Evolutionary conservation across 2,888 invertebrate genomes (phyloP).

Genomic region (Idaea straminata): DNA sequence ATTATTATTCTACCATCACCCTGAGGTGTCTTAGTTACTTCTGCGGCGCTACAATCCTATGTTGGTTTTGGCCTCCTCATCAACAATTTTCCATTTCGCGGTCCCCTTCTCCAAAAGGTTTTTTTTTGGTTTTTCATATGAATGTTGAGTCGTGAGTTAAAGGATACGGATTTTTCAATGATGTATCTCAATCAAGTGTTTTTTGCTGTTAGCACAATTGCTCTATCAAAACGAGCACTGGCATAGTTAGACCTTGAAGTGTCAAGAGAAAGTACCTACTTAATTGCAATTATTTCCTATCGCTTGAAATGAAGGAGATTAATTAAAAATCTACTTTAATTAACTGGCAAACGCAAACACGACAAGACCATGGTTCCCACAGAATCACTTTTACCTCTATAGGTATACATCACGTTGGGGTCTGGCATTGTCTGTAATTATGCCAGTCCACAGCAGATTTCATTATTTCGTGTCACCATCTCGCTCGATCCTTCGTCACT

Average conservation of each 20-base stretch:
- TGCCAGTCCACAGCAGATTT: slow-evolving; percentile 55
- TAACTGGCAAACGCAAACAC: slow-evolving; percentile 32
- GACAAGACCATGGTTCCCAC: slow-evolving; percentile 24
- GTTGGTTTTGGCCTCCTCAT: no score
- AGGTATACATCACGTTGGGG: slow-evolving; percentile 24
- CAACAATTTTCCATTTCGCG: no score
- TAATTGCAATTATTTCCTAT: slow-evolving; percentile 2
- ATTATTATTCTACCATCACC: background rate
- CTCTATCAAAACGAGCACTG: no score
- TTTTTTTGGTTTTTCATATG: no score
- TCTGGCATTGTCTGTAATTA: slow-evolving; percentile 60
- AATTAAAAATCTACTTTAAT: slow-evolving; percentile 36
- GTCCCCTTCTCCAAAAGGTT: no score
- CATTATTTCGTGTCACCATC: slow-evolving; percentile 60
- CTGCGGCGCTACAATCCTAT: no score
- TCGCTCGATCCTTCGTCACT: slow-evolving; percentile 54
- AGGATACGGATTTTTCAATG: no score
- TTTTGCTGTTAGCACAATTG: no score
- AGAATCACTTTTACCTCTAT: slow-evolving; percentile 18
- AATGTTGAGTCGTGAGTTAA: no score
- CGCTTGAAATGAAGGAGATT: slow-evolving; percentile 20
- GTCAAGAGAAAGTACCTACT: background rate
- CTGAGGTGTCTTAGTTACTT: no score
- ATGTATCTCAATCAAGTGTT: no score
- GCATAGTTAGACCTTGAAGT: no score